Conservation (phyloP, 1,140 invertebrate species). For the Orchesella cincta region DNA sequence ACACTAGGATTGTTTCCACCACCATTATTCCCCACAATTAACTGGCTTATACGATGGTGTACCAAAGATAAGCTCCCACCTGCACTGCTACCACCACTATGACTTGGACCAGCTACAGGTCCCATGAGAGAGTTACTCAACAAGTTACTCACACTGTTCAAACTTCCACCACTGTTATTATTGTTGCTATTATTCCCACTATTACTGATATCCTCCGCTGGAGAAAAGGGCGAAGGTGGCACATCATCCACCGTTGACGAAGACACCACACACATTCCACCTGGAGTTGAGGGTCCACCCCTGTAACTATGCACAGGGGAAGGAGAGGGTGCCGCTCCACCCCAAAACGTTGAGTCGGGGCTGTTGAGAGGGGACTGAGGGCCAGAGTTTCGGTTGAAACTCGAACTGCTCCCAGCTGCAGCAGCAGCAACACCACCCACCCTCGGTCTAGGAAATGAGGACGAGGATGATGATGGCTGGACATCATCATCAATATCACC, state of each 20-base stretch:
- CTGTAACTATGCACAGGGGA: conserved; percentile 36
- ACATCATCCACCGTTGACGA: conserved; percentile 48
- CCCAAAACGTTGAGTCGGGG: conserved; percentile 48
- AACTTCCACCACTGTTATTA: conserved; percentile 21
- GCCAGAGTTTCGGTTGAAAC: conserved; percentile 19
- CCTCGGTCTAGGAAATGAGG: conserved; percentile 37
- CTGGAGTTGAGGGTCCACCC: conserved; percentile 42
- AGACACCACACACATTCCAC: conserved; percentile 49
- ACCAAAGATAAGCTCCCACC: conserved; percentile 9
- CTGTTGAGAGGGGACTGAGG: conserved; percentile 45
- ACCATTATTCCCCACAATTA: conserved; percentile 16
- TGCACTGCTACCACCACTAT: not conserved
- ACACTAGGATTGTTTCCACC: too few relatives aligned
- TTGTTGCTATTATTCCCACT: conserved; percentile 16
- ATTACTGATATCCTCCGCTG: conserved; percentile 33
- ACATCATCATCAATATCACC: conserved; percentile 47
- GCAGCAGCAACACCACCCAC: not conserved
- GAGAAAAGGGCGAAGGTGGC: conserved; percentile 44
- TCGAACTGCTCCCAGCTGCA: conserved; percentile 28
- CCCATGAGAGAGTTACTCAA: not conserved
- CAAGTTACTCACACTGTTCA: conserved; percentile 26
- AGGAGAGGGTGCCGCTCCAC: conserved; percentile 39
- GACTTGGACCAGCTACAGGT: not conserved
- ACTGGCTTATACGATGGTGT: conserved; percentile 12
- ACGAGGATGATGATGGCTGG: conserved; percentile 39